phyloP scores from a whole-genome alignment of 2,888 invertebrate species.

The Meiosimyza platycephala region DNA sequence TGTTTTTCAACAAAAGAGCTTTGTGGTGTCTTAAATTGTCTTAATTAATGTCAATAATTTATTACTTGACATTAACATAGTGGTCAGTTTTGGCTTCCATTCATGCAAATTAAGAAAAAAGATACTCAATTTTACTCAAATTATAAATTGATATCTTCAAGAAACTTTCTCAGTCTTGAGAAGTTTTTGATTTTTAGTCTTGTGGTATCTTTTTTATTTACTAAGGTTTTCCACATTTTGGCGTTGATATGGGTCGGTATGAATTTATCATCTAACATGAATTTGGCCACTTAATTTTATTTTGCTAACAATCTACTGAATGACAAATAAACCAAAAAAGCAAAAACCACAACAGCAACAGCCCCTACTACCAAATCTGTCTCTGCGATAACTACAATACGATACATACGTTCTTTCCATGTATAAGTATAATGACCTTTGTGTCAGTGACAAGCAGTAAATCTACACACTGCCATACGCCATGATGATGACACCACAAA shows the following conservation, averaged over 20 bases:
- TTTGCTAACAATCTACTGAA: slow-evolving; percentile 22
- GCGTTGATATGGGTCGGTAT: slow-evolving; percentile 21
- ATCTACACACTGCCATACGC: slow-evolving; percentile 16
- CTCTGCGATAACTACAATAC: no score
- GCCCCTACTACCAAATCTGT: no score
- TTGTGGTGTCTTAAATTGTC: background rate
- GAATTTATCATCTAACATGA: slow-evolving; percentile 10
- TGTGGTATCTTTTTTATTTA: background rate
- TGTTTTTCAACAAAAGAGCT: background rate
- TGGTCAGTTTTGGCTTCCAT: background rate
- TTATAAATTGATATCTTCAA: no score
- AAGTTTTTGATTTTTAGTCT: background rate
- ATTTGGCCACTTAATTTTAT: slow-evolving; percentile 25
- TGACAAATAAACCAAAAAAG: no score
- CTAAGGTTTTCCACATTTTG: background rate
- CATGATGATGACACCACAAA: slow-evolving; percentile 18
- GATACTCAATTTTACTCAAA: no score
- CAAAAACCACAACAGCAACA: no score
- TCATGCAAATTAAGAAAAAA: no score
- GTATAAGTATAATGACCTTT: slow-evolving; percentile 11
- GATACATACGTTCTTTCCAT: background rate
- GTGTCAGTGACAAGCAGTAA: slow-evolving; percentile 29
- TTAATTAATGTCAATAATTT: background rate
- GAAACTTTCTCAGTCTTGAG: no score
- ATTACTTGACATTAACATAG: background rate